phyloP scores from a whole-genome alignment of 2,888 invertebrate genomes.

The Lamellibrachia satsuma region DNA sequence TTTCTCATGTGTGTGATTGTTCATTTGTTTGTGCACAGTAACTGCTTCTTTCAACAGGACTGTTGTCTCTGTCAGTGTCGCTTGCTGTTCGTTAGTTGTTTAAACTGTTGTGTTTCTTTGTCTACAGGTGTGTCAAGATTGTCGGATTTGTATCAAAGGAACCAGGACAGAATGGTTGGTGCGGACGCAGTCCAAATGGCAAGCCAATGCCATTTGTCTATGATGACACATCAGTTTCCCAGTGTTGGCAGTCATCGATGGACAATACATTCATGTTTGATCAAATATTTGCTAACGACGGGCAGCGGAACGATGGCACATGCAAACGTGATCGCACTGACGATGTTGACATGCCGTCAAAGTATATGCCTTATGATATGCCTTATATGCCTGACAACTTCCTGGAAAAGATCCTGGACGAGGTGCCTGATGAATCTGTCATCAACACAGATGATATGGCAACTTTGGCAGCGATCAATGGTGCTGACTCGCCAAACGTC shows the following conservation, averaged over 20 bases:
- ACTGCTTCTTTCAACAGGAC: not conserved
- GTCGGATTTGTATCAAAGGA: not conserved
- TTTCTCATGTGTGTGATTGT: not conserved
- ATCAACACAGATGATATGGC: not conserved
- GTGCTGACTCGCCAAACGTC: not conserved
- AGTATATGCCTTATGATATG: not conserved
- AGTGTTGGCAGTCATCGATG: too few species aligned
- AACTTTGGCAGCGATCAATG: not conserved
- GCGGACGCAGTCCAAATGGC: not conserved
- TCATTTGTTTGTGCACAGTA: not conserved
- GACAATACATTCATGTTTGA: not conserved
- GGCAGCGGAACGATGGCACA: not conserved
- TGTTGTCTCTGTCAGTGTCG: not conserved
- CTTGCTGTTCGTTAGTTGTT: not conserved
- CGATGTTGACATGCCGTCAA: not conserved
- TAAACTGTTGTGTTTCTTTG: not conserved
- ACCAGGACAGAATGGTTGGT: not conserved
- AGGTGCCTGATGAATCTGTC: not conserved
- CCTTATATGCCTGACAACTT: not conserved
- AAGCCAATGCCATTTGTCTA: not conserved
- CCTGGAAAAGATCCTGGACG: too few species aligned
- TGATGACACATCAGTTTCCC: not conserved
- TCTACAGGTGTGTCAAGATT: not conserved
- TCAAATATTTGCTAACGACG: not conserved
- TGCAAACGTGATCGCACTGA: not conserved